Evolutionary conservation across 2,797 vertebrate species (phyloP), one percentile per base, ranked within the genome.

Genomic region (Galagoides demidoff): DNA sequence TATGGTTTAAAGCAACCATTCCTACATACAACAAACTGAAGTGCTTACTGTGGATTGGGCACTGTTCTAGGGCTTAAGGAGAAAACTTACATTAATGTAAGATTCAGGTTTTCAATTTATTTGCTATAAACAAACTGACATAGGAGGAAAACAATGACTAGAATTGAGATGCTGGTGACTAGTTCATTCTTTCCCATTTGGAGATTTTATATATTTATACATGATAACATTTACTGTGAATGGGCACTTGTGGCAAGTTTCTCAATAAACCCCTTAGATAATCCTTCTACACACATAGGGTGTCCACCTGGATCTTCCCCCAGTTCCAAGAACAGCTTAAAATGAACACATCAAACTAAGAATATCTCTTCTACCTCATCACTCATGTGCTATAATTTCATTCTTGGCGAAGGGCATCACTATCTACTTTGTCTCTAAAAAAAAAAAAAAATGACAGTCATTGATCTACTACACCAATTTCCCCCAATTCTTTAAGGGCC

Each of bases 91-190:
- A 43, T 59, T 6, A 61, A 55, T 9, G 9, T 0, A 29, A 5
- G 3, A 3, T 20, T 43, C 55, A 25, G 12, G 31, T 61, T 71
- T 61, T n/a, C 13, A 45, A 0, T 0, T 20, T 45, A 23, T 79
- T 43, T 74, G 29, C 17, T 25, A 37, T 5, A 31, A 39, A 45
- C n/a, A n/a, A 39, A 45, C n/a, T 23, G 49, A 34, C 16, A 31
- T 34, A 45, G 63, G 73, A 23, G 29, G 14, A 27, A 10, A 3
- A 39, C 37, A 34, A 37, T 3, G 7, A 4, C 29, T 3, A 92
- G 23, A 11, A 17, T 2, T 4, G 8, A 11, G 63, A 1, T 61
- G 27, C 0, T 8, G 22, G 31, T 25, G 7, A 31, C 20, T 3
- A 23, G n/a, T 27, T 73, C 31, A 57, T 27, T 66, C 34, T 63